Evolutionary conservation across 2,888 invertebrate genomes (phyloP), one percentile per base, ranked within the genome.

Genomic region (Dichetophora obliterata): DNA sequence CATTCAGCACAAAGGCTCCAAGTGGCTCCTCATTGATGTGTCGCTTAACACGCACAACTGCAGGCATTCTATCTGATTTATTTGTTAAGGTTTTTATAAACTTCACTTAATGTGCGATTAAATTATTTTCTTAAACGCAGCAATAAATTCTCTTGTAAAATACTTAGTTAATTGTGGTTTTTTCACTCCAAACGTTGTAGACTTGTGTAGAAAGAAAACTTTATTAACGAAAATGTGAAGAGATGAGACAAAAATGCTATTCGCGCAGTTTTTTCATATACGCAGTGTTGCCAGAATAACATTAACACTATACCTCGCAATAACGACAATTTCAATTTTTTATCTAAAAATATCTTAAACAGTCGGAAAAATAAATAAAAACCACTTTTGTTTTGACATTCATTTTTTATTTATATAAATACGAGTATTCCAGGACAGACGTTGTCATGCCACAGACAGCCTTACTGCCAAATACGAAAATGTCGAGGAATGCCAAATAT

Each of bases 1-100:
- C 94, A 82, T 93, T 91, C 63, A 95, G 90, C 68, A 95, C 91
- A 80, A 95, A 90, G 3, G 93, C 92, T 86, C 93, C 92, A 80
- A 92, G 91, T 0, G 95, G 95, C 83, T 93, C 93, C 80, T 94
- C 93, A 76, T 93, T 93, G 31, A 93, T 91, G 83, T 92, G 91
- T 54, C 95, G 92, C 89, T 95, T 95, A 4, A 95, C 93, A 80
- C 95, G 91, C 76, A 95, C 90, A 76, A 95, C 91, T 4, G 95
- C 88, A 65, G 88, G 86, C 88, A 88, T 88, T 75, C 82, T 85
- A 72, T 65, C 61, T n/a, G n/a, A n/a, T 54, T 59, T 78, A 34
- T 77, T 68, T 65, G 68, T 34, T 66, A 16, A 52, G 50, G 4
- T n/a, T 52, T 66, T 31, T 14, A 27, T 0, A 54, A 75, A 22